Conservation (phyloP, 2,797 vertebrate genomes). For the Muscicapa striata region DNA sequence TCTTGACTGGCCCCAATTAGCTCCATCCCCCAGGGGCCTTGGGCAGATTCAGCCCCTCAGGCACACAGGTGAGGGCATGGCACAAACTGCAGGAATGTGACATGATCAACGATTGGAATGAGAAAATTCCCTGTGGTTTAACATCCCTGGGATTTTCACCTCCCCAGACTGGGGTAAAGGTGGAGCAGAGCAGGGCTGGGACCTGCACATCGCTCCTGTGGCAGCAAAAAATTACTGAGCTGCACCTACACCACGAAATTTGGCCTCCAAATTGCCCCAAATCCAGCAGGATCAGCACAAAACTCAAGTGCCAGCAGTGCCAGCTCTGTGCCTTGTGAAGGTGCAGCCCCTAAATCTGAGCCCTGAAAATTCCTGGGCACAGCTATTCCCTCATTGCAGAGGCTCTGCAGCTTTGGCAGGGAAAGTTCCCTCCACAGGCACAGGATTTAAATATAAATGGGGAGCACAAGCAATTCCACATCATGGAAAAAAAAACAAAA, state of each 20-base stretch:
- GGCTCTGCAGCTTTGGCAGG: constrained; percentile 13
- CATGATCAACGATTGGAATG: accelerated
- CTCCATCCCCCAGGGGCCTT: background rate
- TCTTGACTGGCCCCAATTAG: background rate
- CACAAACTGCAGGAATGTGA: background rate
- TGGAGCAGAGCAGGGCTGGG: accelerated
- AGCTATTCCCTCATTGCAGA: background rate
- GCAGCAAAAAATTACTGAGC: accelerated
- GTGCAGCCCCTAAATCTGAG: background rate
- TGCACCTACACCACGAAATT: accelerated
- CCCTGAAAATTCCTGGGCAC: background rate
- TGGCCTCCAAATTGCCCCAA: background rate
- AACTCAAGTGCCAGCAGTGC: background rate
- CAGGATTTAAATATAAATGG: constrained; percentile 42
- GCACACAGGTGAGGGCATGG: accelerated
- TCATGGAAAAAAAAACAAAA: background rate
- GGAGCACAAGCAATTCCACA: constrained; percentile 27
- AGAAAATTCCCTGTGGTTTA: background rate
- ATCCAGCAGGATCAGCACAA: too few species aligned
- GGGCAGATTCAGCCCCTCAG: background rate
- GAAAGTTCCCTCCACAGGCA: background rate
- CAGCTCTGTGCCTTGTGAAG: background rate
- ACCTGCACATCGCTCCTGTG: background rate
- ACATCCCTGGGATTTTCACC: too few species aligned
- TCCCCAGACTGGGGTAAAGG: accelerated